These are phyloP conservation scores for Symphodus melops DNA, from an alignment of 2,113 vertebrate genomes.

Conservation along the genomic window DNA sequence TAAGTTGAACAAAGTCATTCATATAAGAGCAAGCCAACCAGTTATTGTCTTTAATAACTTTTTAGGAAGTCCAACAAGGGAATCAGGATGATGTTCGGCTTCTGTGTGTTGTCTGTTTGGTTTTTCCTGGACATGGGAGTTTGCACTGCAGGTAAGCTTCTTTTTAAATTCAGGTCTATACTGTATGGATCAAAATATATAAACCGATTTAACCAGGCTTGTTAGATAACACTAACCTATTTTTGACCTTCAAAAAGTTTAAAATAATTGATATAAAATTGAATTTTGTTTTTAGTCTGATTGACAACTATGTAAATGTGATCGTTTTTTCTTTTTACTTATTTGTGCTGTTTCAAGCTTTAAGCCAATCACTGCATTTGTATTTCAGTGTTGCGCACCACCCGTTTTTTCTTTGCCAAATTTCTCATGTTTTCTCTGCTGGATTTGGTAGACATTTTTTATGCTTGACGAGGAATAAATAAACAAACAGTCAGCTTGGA, in stretches of 20 bases:
- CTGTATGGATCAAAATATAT: neutral
- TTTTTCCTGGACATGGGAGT: slow-evolving; percentile 54
- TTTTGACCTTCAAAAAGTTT: neutral
- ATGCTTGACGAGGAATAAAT: slow-evolving; percentile 66
- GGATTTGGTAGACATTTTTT: slow-evolving; percentile 52
- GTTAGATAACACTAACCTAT: neutral
- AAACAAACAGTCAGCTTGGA: slow-evolving; percentile 62
- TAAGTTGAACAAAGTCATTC: neutral
- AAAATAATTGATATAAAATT: neutral
- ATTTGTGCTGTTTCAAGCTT: slow-evolving; percentile 9
- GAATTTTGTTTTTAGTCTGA: too few relatives aligned
- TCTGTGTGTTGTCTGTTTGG: slow-evolving; percentile 48
- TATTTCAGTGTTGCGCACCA: slow-evolving; percentile 41
- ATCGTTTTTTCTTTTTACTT: neutral
- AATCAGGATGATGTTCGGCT: slow-evolving; percentile 45
- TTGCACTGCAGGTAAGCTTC: slow-evolving; percentile 73
- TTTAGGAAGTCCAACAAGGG: slow-evolving; percentile 43
- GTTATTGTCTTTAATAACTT: slow-evolving; percentile 7
- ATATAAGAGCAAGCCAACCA: neutral
- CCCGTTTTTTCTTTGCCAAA: slow-evolving; percentile 56
- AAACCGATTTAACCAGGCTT: neutral
- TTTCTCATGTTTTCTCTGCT: slow-evolving; percentile 53
- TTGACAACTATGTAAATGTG: too few relatives aligned
- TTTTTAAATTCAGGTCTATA: neutral
- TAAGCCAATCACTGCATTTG: slow-evolving; percentile 53